phyloP scores from a whole-genome alignment of 2,888 invertebrate genomes.

The Notodonta dromedarius region DNA sequence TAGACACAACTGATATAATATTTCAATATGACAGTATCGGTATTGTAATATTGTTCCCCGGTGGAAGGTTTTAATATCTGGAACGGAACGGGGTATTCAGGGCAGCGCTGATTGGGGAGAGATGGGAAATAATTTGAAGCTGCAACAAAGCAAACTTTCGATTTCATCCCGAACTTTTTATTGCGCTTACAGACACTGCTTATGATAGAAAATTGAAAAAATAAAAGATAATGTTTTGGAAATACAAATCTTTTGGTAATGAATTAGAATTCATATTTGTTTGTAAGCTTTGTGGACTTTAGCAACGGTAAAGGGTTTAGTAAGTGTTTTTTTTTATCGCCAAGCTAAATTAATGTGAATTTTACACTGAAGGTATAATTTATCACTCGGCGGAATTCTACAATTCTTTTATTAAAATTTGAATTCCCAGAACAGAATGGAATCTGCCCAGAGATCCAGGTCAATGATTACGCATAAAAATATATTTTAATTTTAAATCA shows the following conservation, averaged over 20 bases:
- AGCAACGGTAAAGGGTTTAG: too few species aligned
- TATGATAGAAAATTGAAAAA: constrained; percentile 23
- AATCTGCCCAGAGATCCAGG: too few species aligned
- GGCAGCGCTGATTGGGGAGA: constrained; percentile 6
- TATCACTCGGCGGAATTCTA: too few species aligned
- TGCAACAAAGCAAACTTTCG: constrained; percentile 8
- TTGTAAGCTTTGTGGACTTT: too few species aligned
- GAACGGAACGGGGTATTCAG: constrained; percentile 2
- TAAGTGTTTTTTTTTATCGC: too few species aligned
- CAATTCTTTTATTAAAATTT: too few species aligned
- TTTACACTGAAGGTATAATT: too few species aligned
- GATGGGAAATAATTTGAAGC: not conserved
- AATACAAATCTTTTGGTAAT: constrained; percentile 12
- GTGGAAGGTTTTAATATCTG: constrained; percentile 1
- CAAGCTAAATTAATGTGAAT: too few species aligned
- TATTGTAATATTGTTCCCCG: constrained; percentile 1
- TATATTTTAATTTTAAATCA: too few species aligned
- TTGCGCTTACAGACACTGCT: constrained; percentile 5
- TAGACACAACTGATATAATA: not conserved
- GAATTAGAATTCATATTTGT: too few species aligned
- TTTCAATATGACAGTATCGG: not conserved
- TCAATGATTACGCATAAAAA: too few species aligned
- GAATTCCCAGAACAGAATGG: too few species aligned
- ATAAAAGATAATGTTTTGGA: constrained; percentile 27
- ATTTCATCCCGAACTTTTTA: constrained; percentile 14